A percentile compares a stretch with the other conserved stretches of the same genome.
Evolutionary conservation across 2,113 vertebrate genomes (phyloP).

Genomic region (Promerops cafer): DNA sequence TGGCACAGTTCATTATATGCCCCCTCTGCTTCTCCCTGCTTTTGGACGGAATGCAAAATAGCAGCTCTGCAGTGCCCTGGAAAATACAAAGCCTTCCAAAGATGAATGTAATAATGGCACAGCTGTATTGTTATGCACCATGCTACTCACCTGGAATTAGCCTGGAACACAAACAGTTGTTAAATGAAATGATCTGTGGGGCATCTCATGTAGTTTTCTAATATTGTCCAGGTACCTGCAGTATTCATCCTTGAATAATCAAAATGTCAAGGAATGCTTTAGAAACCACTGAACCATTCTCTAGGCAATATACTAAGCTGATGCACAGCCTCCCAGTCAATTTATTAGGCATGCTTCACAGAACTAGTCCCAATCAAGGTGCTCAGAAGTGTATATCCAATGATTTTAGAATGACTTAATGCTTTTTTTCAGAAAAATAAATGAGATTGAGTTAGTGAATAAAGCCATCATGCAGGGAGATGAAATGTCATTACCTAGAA

Average conservation of each 20-base stretch:
- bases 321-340: background rate
- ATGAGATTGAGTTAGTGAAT: background rate
- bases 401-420: background rate
- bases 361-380: background rate
- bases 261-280: background rate
- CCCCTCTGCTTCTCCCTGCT: background rate
- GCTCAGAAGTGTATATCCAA: background rate
- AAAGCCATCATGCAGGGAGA: background rate
- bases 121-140: background rate
- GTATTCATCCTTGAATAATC: background rate
- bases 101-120: background rate
- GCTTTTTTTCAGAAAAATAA: background rate
- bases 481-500: background rate
- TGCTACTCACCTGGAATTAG: background rate
- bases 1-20: background rate
- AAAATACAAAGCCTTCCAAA: background rate
- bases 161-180: background rate
- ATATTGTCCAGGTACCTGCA: background rate
- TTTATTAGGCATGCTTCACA: background rate
- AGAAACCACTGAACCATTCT: background rate
- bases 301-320: background rate
- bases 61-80: background rate
- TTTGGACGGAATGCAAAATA: background rate
- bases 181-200: slow-evolving; percentile 2
- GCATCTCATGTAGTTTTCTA: background rate